Conservation (phyloP, 2,797 vertebrate genomes). For the Florisuga fusca region DNA sequence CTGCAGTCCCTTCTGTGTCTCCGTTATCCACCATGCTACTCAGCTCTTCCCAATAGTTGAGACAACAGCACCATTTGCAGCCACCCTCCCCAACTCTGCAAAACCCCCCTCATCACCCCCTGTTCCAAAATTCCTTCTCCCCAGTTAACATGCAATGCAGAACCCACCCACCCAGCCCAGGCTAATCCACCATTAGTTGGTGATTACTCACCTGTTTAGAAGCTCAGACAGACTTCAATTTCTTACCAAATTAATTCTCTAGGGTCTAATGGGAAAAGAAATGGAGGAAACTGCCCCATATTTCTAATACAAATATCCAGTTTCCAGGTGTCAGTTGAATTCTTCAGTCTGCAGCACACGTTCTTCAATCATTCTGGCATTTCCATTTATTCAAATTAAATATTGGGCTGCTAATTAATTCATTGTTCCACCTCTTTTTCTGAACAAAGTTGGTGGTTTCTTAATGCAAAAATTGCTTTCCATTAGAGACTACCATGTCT, state of each 20-base stretch:
- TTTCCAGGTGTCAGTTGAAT: neutral
- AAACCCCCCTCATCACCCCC: neutral
- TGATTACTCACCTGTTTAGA: neutral
- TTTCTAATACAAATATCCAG: neutral
- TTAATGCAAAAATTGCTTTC: neutral
- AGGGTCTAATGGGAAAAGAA: neutral
- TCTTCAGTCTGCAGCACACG: neutral
- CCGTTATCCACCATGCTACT: neutral
- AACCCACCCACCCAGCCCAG: neutral
- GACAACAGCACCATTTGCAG: neutral
- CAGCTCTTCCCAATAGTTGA: neutral
- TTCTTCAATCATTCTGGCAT: neutral
- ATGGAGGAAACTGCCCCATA: neutral
- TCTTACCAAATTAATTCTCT: neutral
- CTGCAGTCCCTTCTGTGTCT: neutral
- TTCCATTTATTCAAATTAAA: neutral
- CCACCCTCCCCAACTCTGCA: neutral
- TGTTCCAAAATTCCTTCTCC: neutral
- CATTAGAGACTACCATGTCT: neutral
- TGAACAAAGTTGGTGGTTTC: neutral
- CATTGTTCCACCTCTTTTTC: neutral
- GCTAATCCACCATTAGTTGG: neutral
- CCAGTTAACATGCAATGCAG: neutral
- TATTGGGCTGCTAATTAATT: neutral
- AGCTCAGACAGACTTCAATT: neutral